Conservation (phyloP, 2,888 invertebrate genomes). For the Petrolisthes cinctipes region DNA sequence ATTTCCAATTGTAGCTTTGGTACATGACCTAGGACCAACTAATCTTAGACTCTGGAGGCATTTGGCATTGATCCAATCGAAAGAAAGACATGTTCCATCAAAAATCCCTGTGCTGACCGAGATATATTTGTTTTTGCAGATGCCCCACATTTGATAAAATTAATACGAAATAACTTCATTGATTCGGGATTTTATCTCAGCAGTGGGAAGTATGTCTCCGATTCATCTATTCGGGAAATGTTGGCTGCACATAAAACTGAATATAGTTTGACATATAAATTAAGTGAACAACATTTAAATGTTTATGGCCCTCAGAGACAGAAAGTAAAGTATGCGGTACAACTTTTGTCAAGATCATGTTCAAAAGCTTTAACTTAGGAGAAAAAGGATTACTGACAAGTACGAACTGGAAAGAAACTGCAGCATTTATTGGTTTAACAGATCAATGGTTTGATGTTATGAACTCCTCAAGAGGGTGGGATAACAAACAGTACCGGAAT, state of each 20-base stretch:
- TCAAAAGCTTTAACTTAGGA: background rate
- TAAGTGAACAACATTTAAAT: background rate
- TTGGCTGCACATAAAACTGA: too few species aligned
- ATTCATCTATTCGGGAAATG: slow-evolving; percentile 3
- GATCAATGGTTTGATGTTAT: slow-evolving; percentile 20
- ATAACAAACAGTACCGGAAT: background rate
- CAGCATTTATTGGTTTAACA: background rate
- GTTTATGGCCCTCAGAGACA: background rate
- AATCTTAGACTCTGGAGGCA: slow-evolving; percentile 18
- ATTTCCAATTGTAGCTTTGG: slow-evolving; percentile 5
- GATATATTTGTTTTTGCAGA: too few species aligned
- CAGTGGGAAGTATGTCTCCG: background rate
- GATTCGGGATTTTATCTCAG: slow-evolving; percentile 18
- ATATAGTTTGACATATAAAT: too few species aligned
- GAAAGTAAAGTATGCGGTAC: background rate
- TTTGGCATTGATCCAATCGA: slow-evolving; percentile 4
- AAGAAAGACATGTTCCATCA: background rate
- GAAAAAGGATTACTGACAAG: slow-evolving; percentile 4
- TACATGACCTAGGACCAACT: slow-evolving; percentile 12
- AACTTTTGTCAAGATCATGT: background rate
- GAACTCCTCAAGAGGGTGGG: background rate
- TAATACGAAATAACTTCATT: slow-evolving; percentile 14
- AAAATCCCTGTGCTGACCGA: too few species aligned
- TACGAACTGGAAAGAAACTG: slow-evolving; percentile 21
- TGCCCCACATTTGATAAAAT: background rate